Evolutionary conservation across 2,113 vertebrate genomes (phyloP), one percentile per base, ranked within the genome.

Genomic region (Bettongia penicillata): DNA sequence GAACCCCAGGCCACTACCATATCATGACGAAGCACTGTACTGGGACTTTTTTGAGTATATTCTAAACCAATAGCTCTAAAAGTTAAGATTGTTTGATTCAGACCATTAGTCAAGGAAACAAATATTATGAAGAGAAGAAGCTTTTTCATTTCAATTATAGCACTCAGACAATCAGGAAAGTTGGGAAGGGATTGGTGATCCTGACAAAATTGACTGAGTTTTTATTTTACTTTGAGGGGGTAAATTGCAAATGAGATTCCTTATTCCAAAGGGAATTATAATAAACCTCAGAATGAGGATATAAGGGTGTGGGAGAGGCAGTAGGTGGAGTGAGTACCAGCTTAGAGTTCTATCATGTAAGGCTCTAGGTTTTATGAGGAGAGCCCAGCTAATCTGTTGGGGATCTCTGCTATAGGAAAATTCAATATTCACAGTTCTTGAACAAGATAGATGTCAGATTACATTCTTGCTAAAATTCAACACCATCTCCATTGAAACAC

Each of bases 391-490:
- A 77, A 77, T 6, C 16, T 14, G 52, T 61, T 22, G 5, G 53
- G 8, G 52, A 23, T 3, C 28, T 6, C 22, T 92, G 61, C 10
- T 93, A 90, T 47, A 92, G 49, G 47, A 95, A 96, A 93, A 90
- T 19, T 2, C 24, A 77, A 1, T 48, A 26, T 2, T 92, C 48
- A 94, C 3, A 91, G 0, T 90, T 0, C 2, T 94, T 95, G 22
- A 26, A 53, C 90, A 53, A 93, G 10, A 24, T 11, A 24, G 3
- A 9, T 43, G 8, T 31, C 49, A 49, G 48, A 94, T 96, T 10
- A 7, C 26, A 94, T 93, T 90, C n/a, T 11, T 91, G 22, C 51
- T 94, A 93, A 77, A 91, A 90, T 57, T 92, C 53, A 68, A 90
- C 47, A 90, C 89, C 26, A 77, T n/a, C 19, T 89, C 53, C 43